Conservation (phyloP, 2,888 invertebrate genomes). For the Dasypolia templi region DNA sequence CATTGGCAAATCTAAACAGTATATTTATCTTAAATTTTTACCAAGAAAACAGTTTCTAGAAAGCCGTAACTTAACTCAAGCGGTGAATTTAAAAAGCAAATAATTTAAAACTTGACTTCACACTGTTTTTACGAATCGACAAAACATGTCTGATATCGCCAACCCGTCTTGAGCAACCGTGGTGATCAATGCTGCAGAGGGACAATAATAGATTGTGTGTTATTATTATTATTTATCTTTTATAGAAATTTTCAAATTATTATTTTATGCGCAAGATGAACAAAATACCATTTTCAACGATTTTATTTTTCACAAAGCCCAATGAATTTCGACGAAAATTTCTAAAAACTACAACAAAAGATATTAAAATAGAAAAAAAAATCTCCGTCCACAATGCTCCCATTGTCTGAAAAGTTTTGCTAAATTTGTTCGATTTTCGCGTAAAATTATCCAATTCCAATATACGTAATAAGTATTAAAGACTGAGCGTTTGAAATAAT, state of each 20-base stretch:
- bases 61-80: conserved; percentile 47
- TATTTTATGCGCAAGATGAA: not conserved
- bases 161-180: not conserved
- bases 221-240: not conserved
- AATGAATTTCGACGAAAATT: not conserved
- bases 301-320: not conserved
- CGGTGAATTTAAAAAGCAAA: conserved; percentile 42
- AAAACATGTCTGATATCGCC: not conserved
- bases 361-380: conserved; percentile 11
- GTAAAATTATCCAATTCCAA: conserved; percentile 38
- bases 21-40: conserved; percentile 64
- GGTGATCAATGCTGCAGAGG: not conserved
- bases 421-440: conserved; percentile 26
- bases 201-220: not conserved
- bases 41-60: conserved; percentile 50
- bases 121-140: too few species aligned
- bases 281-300: not conserved
- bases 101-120: conserved; percentile 30
- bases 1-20: conserved; percentile 67
- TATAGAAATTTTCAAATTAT: too few species aligned
- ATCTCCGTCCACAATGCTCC: not conserved
- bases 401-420: conserved; percentile 34
- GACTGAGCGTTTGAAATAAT: conserved; percentile 57
- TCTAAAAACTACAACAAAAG: conserved; percentile 4
- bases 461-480: conserved; percentile 47